phyloP scores from a whole-genome alignment of 1,140 invertebrate genomes.

The Nylanderia fulva region DNA sequence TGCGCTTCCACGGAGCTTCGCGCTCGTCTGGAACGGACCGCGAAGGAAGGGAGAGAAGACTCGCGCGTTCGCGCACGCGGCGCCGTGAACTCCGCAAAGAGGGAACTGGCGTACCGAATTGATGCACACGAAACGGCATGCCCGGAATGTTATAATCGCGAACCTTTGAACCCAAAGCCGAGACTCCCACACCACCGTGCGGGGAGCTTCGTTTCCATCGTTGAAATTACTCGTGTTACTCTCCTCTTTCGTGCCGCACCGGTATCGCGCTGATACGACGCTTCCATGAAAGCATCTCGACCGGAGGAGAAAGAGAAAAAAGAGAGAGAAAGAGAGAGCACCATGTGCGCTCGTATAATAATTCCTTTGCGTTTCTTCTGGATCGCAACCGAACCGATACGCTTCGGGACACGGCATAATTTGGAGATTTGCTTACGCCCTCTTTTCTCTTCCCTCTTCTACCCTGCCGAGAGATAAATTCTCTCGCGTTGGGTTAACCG shows the following conservation, averaged over 20 bases:
- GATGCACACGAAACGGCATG: constrained; percentile 85
- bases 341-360: constrained; percentile 50
- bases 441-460: background rate
- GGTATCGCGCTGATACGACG: constrained; percentile 71
- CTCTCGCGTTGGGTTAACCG: background rate
- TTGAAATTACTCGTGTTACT: constrained; percentile 77
- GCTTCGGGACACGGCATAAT: constrained; percentile 21
- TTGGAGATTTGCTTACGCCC: constrained; percentile 34
- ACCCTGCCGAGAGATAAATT: constrained; percentile 8
- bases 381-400: background rate
- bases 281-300: constrained; percentile 70
- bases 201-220: constrained; percentile 77
- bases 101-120: constrained; percentile 86
- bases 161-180: constrained; percentile 84
- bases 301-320: background rate
- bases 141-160: constrained; percentile 86
- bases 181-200: constrained; percentile 83
- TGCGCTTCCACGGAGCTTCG: constrained; percentile 70
- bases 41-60: constrained; percentile 50
- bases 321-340: background rate
- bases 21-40: constrained; percentile 73
- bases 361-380: constrained; percentile 40
- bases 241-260: constrained; percentile 65
- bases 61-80: constrained; percentile 70
- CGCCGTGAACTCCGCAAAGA: constrained; percentile 80